Evolutionary conservation across 2,797 vertebrate genomes (phyloP).

Genomic region (Anniella stebbinsi): DNA sequence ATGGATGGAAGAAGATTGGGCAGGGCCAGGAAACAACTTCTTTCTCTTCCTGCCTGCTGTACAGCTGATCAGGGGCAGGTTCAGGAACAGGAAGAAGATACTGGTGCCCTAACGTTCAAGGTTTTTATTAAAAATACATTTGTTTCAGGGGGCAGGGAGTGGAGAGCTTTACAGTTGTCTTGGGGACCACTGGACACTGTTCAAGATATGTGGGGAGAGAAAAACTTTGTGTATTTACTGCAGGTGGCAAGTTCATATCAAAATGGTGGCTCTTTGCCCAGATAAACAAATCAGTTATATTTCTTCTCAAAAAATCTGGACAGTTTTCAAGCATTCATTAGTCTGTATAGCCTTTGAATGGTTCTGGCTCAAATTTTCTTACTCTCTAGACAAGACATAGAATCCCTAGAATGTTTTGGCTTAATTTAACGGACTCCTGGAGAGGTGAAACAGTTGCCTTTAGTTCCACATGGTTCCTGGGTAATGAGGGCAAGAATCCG

Average conservation of each 20-base stretch:
- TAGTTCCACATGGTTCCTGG: constrained; percentile 38
- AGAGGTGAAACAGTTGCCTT: constrained; percentile 18
- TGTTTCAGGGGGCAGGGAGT: too few species aligned
- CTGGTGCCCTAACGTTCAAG: too few species aligned
- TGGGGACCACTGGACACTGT: not conserved
- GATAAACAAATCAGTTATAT: constrained; percentile 16
- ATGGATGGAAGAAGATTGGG: too few species aligned
- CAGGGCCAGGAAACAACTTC: too few species aligned
- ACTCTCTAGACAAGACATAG: constrained; percentile 28
- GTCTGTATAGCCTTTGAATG: not conserved
- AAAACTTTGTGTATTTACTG: not conserved
- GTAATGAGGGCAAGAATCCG: constrained; percentile 35
- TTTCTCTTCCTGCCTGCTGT: too few species aligned
- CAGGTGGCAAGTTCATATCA: constrained; percentile 1
- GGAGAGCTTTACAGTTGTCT: too few species aligned
- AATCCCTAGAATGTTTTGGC: constrained; percentile 43
- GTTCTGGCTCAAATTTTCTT: not conserved
- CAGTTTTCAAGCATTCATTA: constrained; percentile 5
- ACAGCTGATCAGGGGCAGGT: too few species aligned
- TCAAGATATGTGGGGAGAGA: not conserved
- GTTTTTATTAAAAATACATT: too few species aligned
- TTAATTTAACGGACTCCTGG: constrained; percentile 42
- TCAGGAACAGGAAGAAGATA: too few species aligned
- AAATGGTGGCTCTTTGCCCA: constrained; percentile 20
- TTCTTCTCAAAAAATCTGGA: constrained; percentile 8